phyloP scores from a whole-genome alignment of 1,140 invertebrate species.

The Phenacoccus solenopsis region DNA sequence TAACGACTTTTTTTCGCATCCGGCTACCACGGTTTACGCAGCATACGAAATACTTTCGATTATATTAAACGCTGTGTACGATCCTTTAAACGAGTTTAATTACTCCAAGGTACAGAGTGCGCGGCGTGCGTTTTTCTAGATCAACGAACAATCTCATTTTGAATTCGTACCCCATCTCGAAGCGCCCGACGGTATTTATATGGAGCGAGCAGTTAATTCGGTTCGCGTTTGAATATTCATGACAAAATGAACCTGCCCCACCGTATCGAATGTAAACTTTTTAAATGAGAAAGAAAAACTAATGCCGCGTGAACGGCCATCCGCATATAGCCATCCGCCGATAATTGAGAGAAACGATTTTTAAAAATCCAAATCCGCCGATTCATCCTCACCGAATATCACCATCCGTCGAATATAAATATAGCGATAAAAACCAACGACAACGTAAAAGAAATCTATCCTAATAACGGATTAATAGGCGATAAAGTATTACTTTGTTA shows the following conservation, averaged over 20 bases:
- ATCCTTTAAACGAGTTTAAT: constrained; percentile 3
- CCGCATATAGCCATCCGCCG: neutral
- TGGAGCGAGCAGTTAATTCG: neutral
- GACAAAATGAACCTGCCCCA: neutral
- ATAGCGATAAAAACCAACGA: neutral
- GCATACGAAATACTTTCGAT: neutral
- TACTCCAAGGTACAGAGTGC: neutral
- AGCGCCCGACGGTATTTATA: neutral
- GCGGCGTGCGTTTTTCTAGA: neutral
- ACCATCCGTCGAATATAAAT: too few species aligned
- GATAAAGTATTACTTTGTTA: neutral
- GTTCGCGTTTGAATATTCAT: neutral
- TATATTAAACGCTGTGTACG: neutral
- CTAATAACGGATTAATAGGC: neutral
- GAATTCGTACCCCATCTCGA: neutral
- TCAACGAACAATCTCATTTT: neutral
- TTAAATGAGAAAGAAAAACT: neutral
- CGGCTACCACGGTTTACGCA: too few species aligned
- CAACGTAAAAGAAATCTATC: neutral
- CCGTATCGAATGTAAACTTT: neutral
- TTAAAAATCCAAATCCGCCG: neutral
- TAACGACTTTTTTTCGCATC: neutral
- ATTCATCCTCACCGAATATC: too few species aligned
- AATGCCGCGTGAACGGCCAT: neutral
- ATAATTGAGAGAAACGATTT: neutral